phyloP scores from a whole-genome alignment of 2,888 invertebrate species.

The Doris montereyensis region DNA sequence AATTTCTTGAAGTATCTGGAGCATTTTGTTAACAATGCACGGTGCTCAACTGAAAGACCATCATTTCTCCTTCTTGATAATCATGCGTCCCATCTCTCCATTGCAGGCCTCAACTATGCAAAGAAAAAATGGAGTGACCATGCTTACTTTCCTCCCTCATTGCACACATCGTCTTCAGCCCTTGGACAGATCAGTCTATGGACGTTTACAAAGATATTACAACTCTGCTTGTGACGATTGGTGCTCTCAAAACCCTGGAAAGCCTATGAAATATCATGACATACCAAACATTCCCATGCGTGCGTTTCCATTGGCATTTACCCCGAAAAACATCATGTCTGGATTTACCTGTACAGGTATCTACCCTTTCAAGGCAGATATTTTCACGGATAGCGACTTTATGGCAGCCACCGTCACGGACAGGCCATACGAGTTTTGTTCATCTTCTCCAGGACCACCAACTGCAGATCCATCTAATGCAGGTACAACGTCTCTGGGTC shows the following conservation, averaged over 20 bases:
- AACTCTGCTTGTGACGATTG: neutral
- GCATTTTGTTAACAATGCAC: slow-evolving; percentile 31
- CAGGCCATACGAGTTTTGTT: too few relatives aligned
- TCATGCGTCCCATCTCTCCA: slow-evolving; percentile 14
- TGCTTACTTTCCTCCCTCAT: slow-evolving; percentile 43
- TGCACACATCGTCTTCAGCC: slow-evolving; percentile 39
- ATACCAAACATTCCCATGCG: neutral
- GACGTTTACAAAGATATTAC: slow-evolving; percentile 38
- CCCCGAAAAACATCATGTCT: slow-evolving; percentile 35
- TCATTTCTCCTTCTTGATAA: slow-evolving; percentile 35
- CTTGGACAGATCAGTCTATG: slow-evolving; percentile 37
- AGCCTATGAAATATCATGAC: slow-evolving; percentile 33
- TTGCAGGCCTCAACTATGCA: neutral
- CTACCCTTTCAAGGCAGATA: slow-evolving; percentile 32
- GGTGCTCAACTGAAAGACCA: slow-evolving; percentile 28
- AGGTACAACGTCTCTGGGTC: too few relatives aligned
- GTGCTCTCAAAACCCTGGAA: slow-evolving; percentile 27
- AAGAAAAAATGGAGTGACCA: slow-evolving; percentile 20
- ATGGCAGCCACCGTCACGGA: too few relatives aligned
- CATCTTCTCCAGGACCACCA: too few relatives aligned
- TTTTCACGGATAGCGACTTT: neutral
- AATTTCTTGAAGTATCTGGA: slow-evolving; percentile 31
- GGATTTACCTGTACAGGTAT: slow-evolving; percentile 38
- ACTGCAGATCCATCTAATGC: too few relatives aligned
- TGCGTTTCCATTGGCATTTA: slow-evolving; percentile 32